phyloP scores from a whole-genome alignment of 2,797 vertebrate species.

The Balearica regulorum region DNA sequence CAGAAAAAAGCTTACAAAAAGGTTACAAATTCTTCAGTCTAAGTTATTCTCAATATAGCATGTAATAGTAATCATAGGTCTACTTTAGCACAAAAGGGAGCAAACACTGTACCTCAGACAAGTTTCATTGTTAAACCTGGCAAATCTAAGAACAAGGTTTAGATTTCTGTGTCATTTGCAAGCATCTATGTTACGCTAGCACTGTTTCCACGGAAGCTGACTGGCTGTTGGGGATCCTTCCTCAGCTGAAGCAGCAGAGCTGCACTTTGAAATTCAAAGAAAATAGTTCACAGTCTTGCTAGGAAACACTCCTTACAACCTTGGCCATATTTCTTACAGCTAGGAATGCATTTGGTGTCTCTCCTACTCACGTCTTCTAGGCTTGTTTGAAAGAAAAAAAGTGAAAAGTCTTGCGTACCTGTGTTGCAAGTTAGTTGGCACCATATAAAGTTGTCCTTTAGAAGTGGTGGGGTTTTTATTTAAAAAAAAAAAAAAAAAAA shows the following conservation, averaged over 20 bases:
- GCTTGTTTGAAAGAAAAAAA: neutral
- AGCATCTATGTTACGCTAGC: neutral
- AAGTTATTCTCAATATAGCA: neutral
- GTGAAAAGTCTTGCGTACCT: fast-evolving
- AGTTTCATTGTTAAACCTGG: neutral
- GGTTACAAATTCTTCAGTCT: neutral
- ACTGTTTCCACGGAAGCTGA: neutral
- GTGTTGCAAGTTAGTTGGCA: neutral
- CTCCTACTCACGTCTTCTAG: neutral
- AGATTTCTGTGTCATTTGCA: neutral
- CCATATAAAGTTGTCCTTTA: neutral
- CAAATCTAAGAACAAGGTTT: neutral
- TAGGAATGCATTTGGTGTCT: neutral
- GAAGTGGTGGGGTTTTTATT: neutral
- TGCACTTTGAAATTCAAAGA: neutral
- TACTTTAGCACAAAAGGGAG: neutral
- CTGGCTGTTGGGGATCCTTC: neutral
- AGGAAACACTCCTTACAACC: neutral
- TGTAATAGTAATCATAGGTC: neutral
- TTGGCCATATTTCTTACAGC: neutral
- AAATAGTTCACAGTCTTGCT: neutral
- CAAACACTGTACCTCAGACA: neutral
- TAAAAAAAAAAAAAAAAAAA: neutral
- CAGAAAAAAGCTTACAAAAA: neutral
- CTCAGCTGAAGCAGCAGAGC: neutral